Evolutionary conservation across 2,797 vertebrate genomes (phyloP).

Genomic region (Chelonia mydas): DNA sequence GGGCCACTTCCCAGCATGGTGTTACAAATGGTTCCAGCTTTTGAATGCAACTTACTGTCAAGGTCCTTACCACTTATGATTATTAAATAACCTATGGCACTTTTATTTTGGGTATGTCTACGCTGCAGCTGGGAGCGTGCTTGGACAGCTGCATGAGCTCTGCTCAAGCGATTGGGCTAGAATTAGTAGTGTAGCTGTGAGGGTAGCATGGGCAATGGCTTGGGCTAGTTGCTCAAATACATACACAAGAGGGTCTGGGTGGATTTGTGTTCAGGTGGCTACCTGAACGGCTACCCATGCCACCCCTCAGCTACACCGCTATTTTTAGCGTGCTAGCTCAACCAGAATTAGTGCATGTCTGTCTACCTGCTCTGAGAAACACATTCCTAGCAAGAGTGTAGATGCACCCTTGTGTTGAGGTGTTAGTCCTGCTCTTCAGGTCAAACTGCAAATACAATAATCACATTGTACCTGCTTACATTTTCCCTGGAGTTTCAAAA

Average conservation of each 20-base stretch:
- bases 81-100: neutral
- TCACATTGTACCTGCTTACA: neutral
- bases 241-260: too few species aligned
- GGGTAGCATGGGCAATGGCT: too few species aligned
- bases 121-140: neutral
- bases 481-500: neutral
- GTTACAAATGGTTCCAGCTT: accelerated
- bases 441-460: neutral
- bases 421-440: neutral
- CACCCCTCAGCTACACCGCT: too few species aligned
- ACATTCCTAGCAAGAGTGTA: too few species aligned
- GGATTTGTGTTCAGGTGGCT: too few species aligned
- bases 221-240: too few species aligned
- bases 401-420: neutral
- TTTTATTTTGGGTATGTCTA: neutral
- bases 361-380: too few species aligned
- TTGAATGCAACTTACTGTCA: neutral
- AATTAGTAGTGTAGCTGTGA: neutral
- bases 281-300: too few species aligned
- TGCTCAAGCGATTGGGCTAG: neutral
- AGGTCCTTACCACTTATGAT: neutral
- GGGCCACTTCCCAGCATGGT: neutral
- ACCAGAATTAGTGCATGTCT: too few species aligned
- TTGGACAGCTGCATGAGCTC: neutral
- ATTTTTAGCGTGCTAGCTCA: too few species aligned